A percentile compares a stretch with the other conserved stretches of the same genome.
phyloP scores from a whole-genome alignment of 2,797 vertebrate species.

The Eulemur rubriventer region DNA sequence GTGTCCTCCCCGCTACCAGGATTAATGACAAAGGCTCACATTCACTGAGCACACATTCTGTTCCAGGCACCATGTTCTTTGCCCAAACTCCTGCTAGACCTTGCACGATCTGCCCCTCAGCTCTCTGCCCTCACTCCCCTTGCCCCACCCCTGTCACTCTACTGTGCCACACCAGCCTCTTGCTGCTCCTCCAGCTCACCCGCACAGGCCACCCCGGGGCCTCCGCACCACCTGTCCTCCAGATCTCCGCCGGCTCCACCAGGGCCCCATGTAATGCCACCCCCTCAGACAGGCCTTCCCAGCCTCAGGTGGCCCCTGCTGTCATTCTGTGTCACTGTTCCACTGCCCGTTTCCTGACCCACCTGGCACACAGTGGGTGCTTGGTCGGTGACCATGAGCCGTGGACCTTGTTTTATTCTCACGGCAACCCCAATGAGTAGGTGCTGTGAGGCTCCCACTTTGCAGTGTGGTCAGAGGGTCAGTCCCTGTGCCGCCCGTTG shows the following conservation, averaged over 20 bases:
- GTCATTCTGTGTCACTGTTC: not conserved
- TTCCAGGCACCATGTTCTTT: rapidly evolving
- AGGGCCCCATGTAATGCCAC: not conserved
- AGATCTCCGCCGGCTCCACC: not conserved
- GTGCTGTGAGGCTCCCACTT: not conserved
- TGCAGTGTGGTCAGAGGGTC: too few relatives aligned
- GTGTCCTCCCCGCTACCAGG: rapidly evolving
- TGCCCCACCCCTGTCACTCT: too few relatives aligned
- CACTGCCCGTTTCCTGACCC: not conserved
- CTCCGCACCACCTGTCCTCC: not conserved
- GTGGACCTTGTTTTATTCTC: not conserved
- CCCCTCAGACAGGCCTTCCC: not conserved
- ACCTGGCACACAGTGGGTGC: not conserved
- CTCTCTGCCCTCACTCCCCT: not conserved
- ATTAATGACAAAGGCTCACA: not conserved
- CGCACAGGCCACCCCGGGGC: not conserved
- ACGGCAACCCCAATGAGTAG: not conserved
- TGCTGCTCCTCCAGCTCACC: not conserved
- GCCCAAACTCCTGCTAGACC: not conserved
- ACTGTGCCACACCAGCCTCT: not conserved
- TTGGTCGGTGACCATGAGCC: not conserved
- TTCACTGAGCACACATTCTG: not conserved
- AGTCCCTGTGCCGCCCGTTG: not conserved
- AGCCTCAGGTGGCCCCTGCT: not conserved
- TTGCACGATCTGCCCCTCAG: rapidly evolving